These are phyloP conservation scores for Eriosoma lanigerum DNA, from an alignment of 1,140 invertebrate genomes.

Conservation along the genomic window DNA sequence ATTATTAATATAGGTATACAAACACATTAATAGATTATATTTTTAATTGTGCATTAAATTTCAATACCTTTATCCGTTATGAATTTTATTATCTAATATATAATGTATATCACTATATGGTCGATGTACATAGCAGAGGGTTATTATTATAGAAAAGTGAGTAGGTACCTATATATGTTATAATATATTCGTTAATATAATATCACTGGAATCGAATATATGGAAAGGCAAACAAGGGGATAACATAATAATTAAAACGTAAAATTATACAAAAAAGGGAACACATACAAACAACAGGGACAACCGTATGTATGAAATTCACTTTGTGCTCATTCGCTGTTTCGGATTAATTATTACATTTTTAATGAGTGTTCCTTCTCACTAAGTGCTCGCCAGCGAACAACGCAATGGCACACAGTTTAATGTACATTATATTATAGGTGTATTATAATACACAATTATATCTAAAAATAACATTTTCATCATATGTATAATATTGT, in stretches of 20 bases:
- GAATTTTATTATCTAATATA: no score
- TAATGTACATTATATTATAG: neutral
- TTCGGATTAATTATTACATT: conserved; percentile 43
- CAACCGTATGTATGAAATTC: conserved; percentile 31
- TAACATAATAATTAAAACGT: conserved; percentile 19
- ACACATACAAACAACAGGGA: neutral
- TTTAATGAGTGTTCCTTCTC: conserved; percentile 33
- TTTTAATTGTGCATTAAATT: no score
- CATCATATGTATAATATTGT: neutral
- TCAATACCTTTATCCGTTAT: no score
- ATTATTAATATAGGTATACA: no score
- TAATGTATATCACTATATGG: neutral
- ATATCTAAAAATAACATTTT: neutral
- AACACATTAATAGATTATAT: no score
- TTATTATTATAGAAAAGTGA: neutral
- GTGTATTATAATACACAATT: neutral
- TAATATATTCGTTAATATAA: conserved; percentile 4
- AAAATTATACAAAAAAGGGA: conserved; percentile 3
- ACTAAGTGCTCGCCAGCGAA: conserved; percentile 23
- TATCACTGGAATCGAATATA: neutral
- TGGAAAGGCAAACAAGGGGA: neutral
- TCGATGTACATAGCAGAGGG: neutral
- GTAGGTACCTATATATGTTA: neutral
- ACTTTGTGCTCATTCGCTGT: conserved; percentile 27
- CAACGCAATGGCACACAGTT: neutral